Base-by-base conservation (phyloP, 2,888 invertebrate species). In the Zhuqinia jingwanae region DNA sequence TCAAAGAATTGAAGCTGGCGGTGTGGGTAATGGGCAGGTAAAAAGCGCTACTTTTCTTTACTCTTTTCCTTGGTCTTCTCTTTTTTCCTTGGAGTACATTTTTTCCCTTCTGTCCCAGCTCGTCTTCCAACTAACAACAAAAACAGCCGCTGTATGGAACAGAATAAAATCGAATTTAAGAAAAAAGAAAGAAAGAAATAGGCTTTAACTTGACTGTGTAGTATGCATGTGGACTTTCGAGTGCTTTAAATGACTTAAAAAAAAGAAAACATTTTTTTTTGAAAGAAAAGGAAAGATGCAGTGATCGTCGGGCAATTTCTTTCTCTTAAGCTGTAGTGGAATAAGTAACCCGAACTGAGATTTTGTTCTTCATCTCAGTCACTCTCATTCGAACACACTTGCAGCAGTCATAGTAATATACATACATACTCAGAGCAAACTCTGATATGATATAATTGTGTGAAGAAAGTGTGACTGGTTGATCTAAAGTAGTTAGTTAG, bases 1-100 rank as follows among this genome's bases (percentile, higher is more conserved):
- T 81, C 81, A 81, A 81, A 81, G 81, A 81, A 81, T 73, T 81
- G 81, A 58, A 81, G 47, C 81, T 81, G 81, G 81, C 81, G 65
- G 79, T 60, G 60, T 81, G 81, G 81, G 81, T 81, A 81, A 81
- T 81, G 73, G 81, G 27, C 81, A 81, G 81, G 81, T 81, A 81
- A 81, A 81, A 73, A 81, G 81, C 81, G 81, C 50, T 81, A 81
- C 81, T 60, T 60, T 60, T 60, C 27, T 60, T 60, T 60, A 60
- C 30, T 60, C 68, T 58, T 6, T 22, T 20, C 73, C 10, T 27
- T 25, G n/a, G n/a, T 20, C 10, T 73, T 73, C 25, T 3, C 73
- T 45, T 22, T 73, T 60, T 60, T 60, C 58, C 30, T 30, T 30
- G 10, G 17, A 56, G 56, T 30, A 27, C 60, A 27, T 60, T 30